phyloP scores from a whole-genome alignment of 2,113 vertebrate genomes.

The Coptodon rendalli region DNA sequence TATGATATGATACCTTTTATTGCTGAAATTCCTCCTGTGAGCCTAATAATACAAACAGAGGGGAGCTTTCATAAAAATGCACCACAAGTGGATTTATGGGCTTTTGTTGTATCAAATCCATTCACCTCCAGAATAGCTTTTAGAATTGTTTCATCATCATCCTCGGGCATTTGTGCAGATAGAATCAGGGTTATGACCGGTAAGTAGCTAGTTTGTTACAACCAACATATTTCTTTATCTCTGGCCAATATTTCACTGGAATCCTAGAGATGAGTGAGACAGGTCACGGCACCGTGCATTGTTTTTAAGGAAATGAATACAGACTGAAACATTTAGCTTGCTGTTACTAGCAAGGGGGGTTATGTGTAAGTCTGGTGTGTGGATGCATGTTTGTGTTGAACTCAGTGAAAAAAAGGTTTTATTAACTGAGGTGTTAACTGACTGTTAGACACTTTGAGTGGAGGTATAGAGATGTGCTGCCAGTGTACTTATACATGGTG shows the following conservation, averaged over 20 bases:
- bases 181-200: not conserved
- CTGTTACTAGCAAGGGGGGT: not conserved
- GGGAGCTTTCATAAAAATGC: not conserved
- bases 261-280: not conserved
- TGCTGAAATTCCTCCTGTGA: not conserved
- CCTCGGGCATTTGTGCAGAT: not conserved
- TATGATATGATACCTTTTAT: constrained; percentile 11
- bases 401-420: not conserved
- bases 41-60: not conserved
- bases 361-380: not conserved
- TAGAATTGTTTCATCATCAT: not conserved
- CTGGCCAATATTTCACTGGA: not conserved
- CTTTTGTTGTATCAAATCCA: not conserved
- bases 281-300: not conserved
- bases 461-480: not conserved
- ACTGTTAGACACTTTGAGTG: not conserved
- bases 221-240: not conserved
- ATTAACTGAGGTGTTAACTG: not conserved
- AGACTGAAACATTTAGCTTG: not conserved
- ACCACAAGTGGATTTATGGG: not conserved
- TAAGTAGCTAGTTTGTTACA: not conserved
- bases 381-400: not conserved
- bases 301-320: not conserved
- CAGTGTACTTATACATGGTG: not conserved
- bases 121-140: not conserved